These are phyloP conservation scores for Cuculus canorus DNA, from an alignment of 2,797 vertebrate genomes.

Conservation along the genomic window DNA sequence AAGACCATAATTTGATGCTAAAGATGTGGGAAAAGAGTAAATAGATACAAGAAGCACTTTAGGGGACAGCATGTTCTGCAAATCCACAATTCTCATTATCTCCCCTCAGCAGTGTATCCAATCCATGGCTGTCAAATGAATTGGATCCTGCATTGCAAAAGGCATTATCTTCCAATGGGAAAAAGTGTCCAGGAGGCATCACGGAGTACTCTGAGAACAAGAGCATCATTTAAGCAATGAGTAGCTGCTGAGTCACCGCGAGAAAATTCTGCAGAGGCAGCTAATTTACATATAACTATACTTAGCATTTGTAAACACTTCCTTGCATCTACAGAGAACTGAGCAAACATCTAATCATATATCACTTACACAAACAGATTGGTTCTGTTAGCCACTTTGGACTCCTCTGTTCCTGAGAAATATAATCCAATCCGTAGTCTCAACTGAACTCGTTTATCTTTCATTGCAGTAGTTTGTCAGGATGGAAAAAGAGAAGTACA, in stretches of 20 bases:
- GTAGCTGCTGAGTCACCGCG: conserved; percentile 47
- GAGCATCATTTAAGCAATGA: conserved; percentile 29
- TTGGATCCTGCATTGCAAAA: background rate
- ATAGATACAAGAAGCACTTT: background rate
- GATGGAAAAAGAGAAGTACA: background rate
- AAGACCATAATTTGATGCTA: background rate
- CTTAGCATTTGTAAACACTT: background rate
- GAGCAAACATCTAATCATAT: background rate
- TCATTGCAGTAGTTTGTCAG: background rate
- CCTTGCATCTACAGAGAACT: background rate
- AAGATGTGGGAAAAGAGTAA: background rate
- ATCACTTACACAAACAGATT: conserved; percentile 29
- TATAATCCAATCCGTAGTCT: background rate
- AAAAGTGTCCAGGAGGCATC: conserved; percentile 7
- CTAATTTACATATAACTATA: conserved; percentile 7
- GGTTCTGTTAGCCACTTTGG: background rate
- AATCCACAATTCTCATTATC: background rate
- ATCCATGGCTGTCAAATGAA: conserved; percentile 20
- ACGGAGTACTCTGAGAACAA: conserved; percentile 9
- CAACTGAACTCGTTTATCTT: background rate
- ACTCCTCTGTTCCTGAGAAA: background rate
- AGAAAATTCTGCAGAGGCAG: conserved; percentile 25
- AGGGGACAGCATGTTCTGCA: background rate
- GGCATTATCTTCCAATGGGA: background rate
- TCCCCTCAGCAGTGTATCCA: background rate